These are phyloP conservation scores for Indicator maculatus DNA, from an alignment of 2,113 vertebrate genomes.

Conservation along the genomic window DNA sequence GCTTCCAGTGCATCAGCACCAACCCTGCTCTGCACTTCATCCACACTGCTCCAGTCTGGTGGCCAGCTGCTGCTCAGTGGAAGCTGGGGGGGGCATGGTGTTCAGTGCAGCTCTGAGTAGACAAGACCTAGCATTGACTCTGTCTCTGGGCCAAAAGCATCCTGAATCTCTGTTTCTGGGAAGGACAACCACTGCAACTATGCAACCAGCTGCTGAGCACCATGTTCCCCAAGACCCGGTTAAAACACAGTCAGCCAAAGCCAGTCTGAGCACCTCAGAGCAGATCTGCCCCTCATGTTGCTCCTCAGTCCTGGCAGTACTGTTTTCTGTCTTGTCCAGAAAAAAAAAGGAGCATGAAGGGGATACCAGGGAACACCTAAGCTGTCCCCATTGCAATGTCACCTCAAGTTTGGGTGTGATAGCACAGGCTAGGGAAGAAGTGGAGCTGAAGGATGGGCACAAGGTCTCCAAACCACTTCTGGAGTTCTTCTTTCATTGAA, in stretches of 20 bases:
- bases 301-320: fast-evolving
- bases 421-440: too few relatives aligned
- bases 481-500: not conserved
- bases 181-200: too few relatives aligned
- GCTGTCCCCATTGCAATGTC: not conserved
- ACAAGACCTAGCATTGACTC: not conserved
- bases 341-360: not conserved
- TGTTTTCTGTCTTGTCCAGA: not conserved
- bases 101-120: not conserved
- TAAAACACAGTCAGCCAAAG: not conserved
- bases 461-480: not conserved
- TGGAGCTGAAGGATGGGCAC: not conserved
- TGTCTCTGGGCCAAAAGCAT: not conserved
- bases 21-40: too few relatives aligned
- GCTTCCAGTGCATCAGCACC: too few relatives aligned
- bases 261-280: fast-evolving
- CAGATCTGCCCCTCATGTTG: fast-evolving
- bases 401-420: fast-evolving
- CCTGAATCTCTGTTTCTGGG: not conserved
- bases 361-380: not conserved
- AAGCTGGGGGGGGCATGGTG: not conserved
- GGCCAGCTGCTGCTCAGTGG: not conserved
- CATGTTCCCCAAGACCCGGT: fast-evolving
- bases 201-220: fast-evolving
- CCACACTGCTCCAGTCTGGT: not conserved